Conservation (phyloP, 2,888 invertebrate genomes). For the Caenorhabditis sp. region DNA sequence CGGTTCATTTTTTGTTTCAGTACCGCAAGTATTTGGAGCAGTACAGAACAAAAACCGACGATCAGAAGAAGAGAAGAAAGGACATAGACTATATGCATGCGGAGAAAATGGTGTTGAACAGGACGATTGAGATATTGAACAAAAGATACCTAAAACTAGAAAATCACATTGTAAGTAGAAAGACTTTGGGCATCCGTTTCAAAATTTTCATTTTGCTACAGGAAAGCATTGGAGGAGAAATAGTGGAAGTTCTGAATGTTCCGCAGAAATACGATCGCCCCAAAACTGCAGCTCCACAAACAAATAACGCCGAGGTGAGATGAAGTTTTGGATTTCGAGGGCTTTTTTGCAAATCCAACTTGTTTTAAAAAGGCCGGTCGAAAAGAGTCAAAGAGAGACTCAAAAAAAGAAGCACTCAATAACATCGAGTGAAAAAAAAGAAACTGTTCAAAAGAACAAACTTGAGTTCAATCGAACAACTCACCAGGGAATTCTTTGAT, state of each 20-base stretch:
- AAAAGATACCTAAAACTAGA: constrained; percentile 85
- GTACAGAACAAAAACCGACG: constrained; percentile 89
- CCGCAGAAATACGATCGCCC: constrained; percentile 72
- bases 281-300: constrained; percentile 81
- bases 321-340: constrained; percentile 25
- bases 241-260: constrained; percentile 71
- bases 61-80: constrained; percentile 90
- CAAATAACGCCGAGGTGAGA: constrained; percentile 64
- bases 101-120: constrained; percentile 89
- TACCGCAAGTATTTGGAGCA: constrained; percentile 91
- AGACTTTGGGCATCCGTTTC: not conserved
- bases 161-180: constrained; percentile 86
- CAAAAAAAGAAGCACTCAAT: not conserved
- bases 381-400: not conserved
- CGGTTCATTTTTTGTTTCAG: constrained; percentile 83
- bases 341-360: constrained; percentile 14
- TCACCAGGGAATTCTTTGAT: constrained; percentile 26
- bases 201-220: constrained; percentile 44
- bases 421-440: constrained; percentile 1
- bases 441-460: constrained; percentile 20
- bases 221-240: constrained; percentile 77
- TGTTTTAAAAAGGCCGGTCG: not conserved
- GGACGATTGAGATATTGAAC: constrained; percentile 89
- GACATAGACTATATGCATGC: constrained; percentile 89
- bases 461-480: constrained; percentile 42